These are phyloP conservation scores for Dromaius novaehollandiae DNA, from an alignment of 2,113 vertebrate genomes.

Conservation along the genomic window DNA sequence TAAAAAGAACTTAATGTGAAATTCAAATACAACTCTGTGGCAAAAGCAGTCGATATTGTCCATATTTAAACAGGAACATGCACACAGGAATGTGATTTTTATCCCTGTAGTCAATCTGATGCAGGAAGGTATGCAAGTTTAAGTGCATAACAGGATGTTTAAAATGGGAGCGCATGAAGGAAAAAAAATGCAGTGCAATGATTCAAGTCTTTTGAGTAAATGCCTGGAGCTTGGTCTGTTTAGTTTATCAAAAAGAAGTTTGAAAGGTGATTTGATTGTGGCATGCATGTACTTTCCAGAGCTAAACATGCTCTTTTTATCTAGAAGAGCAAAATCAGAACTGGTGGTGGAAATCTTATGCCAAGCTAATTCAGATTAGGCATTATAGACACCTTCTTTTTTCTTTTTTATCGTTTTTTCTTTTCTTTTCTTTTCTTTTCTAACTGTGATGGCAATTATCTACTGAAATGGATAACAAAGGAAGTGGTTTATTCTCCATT, in stretches of 20 bases:
- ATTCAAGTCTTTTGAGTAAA: slow-evolving; percentile 1
- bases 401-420: too few relatives aligned
- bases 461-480: neutral
- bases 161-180: neutral
- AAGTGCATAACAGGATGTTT: neutral
- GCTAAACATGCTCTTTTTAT: neutral
- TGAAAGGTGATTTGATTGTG: neutral
- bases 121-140: neutral
- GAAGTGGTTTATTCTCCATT: neutral
- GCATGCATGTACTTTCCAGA: neutral
- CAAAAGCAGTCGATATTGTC: neutral
- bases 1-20: neutral
- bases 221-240: neutral
- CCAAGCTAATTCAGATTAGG: neutral
- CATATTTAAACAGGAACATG: neutral
- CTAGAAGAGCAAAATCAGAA: neutral
- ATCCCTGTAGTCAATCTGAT: neutral
- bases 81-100: neutral
- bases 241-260: neutral
- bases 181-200: neutral
- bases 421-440: neutral
- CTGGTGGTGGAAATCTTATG: neutral
- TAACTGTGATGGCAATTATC: neutral
- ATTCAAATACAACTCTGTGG: neutral
- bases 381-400: neutral